These are phyloP conservation scores for Nephrocerus scutellatus DNA, from an alignment of 2,888 invertebrate species.

Conservation along the genomic window DNA sequence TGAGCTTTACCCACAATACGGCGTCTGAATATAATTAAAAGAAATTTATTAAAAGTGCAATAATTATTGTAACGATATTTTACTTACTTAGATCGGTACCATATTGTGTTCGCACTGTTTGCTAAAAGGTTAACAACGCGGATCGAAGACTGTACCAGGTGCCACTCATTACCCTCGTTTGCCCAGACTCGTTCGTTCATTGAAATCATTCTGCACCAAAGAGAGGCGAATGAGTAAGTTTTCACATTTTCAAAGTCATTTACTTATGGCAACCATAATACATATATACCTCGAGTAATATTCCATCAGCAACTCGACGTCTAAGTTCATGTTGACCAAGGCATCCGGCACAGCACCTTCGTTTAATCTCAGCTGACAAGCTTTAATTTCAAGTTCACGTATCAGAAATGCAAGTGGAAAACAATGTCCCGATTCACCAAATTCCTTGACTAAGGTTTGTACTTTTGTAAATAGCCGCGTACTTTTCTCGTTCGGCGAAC, in stretches of 20 bases:
- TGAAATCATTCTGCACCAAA: constrained; percentile 67
- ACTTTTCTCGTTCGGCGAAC: constrained; percentile 53
- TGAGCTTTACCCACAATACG: constrained; percentile 63
- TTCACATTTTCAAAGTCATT: no score
- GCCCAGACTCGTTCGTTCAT: constrained; percentile 83
- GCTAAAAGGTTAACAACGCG: constrained; percentile 65
- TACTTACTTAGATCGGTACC: constrained; percentile 44
- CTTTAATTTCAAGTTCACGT: constrained; percentile 68
- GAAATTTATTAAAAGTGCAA: background rate
- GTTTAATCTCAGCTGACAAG: constrained; percentile 64
- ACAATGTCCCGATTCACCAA: constrained; percentile 74
- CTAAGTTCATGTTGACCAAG: constrained; percentile 68
- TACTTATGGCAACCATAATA: background rate
- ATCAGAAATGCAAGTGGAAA: constrained; percentile 85
- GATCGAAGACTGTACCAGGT: constrained; percentile 71
- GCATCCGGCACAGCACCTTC: constrained; percentile 70
- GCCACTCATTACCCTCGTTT: constrained; percentile 75
- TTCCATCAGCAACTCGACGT: constrained; percentile 69
- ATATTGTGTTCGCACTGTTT: constrained; percentile 55
- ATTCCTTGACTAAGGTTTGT: constrained; percentile 67
- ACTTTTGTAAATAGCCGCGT: constrained; percentile 69
- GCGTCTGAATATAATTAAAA: constrained; percentile 50
- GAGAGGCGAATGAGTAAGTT: no score
- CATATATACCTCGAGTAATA: constrained; percentile 59
- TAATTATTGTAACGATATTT: constrained; percentile 6